Conservation (phyloP, 2,797 vertebrate species). For the Apogon talboti region DNA sequence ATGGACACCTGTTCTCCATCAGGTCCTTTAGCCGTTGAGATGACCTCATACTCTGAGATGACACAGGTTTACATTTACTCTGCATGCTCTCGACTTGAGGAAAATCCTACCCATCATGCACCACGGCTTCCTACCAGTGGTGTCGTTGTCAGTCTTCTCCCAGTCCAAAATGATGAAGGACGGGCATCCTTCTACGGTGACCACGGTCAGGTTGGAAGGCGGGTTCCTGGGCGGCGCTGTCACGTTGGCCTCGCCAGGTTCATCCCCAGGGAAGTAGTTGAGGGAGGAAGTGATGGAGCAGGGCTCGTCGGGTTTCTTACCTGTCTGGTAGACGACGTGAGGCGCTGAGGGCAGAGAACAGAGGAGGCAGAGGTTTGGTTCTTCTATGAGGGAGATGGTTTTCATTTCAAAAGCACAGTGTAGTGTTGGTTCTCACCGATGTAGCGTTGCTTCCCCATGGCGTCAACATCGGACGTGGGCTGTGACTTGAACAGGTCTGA, state of each 20-base stretch:
- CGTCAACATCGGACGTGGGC: constrained; percentile 90
- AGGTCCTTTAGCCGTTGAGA: constrained; percentile 90
- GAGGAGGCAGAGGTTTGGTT: no score
- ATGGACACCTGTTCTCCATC: constrained; percentile 89
- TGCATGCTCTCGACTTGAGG: no score
- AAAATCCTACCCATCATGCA: no score
- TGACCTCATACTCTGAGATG: constrained; percentile 90
- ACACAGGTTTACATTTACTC: no score
- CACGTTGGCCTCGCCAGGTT: constrained; percentile 77
- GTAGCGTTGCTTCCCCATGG: constrained; percentile 90
- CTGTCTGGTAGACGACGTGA: constrained; percentile 91
- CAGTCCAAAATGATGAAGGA: constrained; percentile 95
- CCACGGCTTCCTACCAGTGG: constrained; percentile 83
- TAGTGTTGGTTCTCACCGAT: constrained; percentile 79
- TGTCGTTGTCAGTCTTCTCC: constrained; percentile 91
- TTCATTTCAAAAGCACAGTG: neutral
- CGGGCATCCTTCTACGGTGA: constrained; percentile 95
- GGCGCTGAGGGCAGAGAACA: constrained; percentile 77
- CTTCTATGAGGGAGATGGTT: neutral
- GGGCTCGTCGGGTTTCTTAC: constrained; percentile 88
- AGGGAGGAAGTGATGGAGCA: constrained; percentile 95
- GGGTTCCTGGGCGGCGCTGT: constrained; percentile 86
- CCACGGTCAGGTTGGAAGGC: constrained; percentile 93
- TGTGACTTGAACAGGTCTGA: constrained; percentile 88
- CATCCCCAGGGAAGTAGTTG: constrained; percentile 87